Conservation (phyloP, 1,140 invertebrate genomes). For the Drosophila sp. region DNA sequence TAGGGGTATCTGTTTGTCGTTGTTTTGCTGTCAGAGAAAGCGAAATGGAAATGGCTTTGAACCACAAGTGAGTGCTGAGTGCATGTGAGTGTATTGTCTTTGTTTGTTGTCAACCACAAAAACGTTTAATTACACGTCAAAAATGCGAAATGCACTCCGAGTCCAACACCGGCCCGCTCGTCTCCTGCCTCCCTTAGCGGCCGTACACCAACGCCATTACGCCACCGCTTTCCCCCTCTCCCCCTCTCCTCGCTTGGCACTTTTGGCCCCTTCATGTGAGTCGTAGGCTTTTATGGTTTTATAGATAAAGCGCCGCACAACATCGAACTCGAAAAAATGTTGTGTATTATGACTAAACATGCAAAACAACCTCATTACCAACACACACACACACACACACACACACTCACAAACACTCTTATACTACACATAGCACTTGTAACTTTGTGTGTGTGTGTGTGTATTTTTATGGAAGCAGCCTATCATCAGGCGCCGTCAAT, state of each 20-base stretch:
- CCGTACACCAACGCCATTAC: no score
- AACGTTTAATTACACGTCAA: slow-evolving; percentile 62
- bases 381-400: slow-evolving; percentile 20
- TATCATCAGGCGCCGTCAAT: slow-evolving; percentile 18
- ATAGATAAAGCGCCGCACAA: slow-evolving; percentile 45
- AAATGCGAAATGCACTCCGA: slow-evolving; percentile 53
- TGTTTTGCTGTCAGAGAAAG: slow-evolving; percentile 1
- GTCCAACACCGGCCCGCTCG: not conserved
- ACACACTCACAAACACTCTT: slow-evolving; percentile 5
- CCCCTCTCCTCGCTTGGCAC: not conserved
- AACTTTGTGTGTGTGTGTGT: not conserved
- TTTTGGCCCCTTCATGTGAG: slow-evolving; percentile 19
- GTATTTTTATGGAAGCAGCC: slow-evolving; percentile 11
- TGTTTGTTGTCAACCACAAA: slow-evolving; percentile 52
- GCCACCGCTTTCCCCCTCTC: slow-evolving; percentile 1
- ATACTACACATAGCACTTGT: not conserved
- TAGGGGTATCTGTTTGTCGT: not conserved
- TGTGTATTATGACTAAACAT: slow-evolving; percentile 58
- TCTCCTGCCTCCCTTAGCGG: not conserved
- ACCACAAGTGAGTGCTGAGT: slow-evolving; percentile 47
- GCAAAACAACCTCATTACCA: slow-evolving; percentile 59
- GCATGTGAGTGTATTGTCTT: slow-evolving; percentile 14
- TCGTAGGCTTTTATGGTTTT: slow-evolving; percentile 42
- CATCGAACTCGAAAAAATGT: slow-evolving; percentile 37
- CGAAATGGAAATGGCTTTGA: slow-evolving; percentile 43